These are phyloP conservation scores for Argyrosomus regius DNA, from an alignment of 2,797 vertebrate genomes.

Conservation along the genomic window DNA sequence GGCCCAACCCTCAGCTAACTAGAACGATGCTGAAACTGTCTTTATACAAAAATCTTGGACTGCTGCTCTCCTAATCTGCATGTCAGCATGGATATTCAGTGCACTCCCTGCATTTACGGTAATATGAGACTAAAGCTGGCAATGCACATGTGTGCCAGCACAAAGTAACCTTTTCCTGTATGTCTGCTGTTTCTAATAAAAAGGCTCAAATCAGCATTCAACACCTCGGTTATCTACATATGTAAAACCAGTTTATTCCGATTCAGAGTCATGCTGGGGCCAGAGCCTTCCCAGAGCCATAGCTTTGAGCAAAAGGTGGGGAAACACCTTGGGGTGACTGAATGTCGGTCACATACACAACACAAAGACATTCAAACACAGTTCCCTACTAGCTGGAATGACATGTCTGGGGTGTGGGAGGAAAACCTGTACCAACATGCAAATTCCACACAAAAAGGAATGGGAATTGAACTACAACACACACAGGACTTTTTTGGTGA, in stretches of 20 bases:
- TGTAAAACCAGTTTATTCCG: not conserved
- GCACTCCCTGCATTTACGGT: not conserved
- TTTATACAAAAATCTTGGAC: conserved; percentile 20
- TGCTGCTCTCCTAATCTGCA: conserved; percentile 7
- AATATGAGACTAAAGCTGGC: conserved; percentile 13
- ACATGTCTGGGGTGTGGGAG: not conserved
- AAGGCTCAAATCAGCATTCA: not conserved
- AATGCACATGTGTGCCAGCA: not conserved
- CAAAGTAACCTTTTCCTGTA: not conserved
- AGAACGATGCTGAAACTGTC: conserved; percentile 27
- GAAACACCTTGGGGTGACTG: conserved; percentile 1
- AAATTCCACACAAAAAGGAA: not conserved
- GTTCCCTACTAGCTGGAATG: not conserved
- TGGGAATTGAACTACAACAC: not conserved
- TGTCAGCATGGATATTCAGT: conserved; percentile 11
- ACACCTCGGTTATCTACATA: not conserved
- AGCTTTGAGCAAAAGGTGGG: conserved; percentile 8
- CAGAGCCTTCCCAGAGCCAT: not conserved
- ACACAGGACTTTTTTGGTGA: not conserved
- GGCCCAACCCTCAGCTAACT: not conserved
- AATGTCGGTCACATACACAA: not conserved
- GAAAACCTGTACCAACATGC: not conserved
- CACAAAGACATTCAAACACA: conserved; percentile 6
- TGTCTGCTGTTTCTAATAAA: not conserved
- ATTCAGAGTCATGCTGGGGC: not conserved